These are phyloP conservation scores for Phallusia fumigata DNA, from an alignment of 23 tunicate species.

Conservation along the genomic window DNA sequence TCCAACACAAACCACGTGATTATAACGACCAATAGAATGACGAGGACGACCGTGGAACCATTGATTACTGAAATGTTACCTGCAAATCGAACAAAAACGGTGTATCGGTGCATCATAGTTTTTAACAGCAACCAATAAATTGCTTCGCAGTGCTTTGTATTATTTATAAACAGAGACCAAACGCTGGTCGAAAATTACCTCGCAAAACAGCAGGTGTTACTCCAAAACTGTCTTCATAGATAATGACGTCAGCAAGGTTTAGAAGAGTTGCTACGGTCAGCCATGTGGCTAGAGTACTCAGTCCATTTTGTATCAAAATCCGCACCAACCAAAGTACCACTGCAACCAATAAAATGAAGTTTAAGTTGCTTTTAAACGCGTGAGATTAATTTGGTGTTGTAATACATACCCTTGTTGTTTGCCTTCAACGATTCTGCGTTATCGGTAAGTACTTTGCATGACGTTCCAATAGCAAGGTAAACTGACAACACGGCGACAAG, in stretches of 20 bases:
- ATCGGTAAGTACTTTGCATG: neutral
- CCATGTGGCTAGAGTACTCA: no score
- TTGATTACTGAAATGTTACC: slow-evolving; percentile 39
- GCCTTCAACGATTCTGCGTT: neutral
- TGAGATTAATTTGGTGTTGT: neutral
- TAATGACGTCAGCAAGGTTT: slow-evolving; percentile 43
- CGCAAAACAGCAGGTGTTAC: slow-evolving; percentile 29
- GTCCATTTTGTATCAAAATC: no score
- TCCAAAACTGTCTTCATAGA: slow-evolving; percentile 58
- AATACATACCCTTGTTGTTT: neutral
- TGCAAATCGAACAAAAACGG: neutral
- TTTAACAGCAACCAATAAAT: no score
- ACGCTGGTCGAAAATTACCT: slow-evolving; percentile 11
- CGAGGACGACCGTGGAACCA: slow-evolving; percentile 34
- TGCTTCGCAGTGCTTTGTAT: no score
- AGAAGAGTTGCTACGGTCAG: slow-evolving; percentile 43
- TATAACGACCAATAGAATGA: slow-evolving; percentile 39
- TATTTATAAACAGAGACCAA: no score
- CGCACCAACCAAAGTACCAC: no score
- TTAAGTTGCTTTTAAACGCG: neutral
- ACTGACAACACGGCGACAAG: neutral
- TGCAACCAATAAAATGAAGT: no score
- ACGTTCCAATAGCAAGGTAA: no score
- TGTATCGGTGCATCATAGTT: no score
- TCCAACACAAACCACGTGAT: slow-evolving; percentile 64